Evolutionary conservation across 2,113 vertebrate genomes (phyloP).

Genomic region (Falcunculus frontatus): DNA sequence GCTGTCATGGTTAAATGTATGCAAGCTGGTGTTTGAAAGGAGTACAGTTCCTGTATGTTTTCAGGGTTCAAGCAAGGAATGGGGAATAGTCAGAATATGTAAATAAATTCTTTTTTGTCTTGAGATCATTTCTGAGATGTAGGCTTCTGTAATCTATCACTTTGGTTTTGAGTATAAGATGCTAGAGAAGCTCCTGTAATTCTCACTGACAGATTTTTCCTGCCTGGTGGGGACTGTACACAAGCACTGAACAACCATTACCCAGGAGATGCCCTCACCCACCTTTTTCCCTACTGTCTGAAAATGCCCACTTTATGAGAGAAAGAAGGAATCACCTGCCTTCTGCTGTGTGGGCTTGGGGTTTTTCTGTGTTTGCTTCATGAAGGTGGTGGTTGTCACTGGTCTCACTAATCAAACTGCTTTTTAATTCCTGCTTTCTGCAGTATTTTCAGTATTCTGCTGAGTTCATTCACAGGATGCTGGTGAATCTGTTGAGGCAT

Average conservation of each 20-base stretch:
- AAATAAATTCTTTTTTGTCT: not conserved
- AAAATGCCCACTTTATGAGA: not conserved
- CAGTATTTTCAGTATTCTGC: not conserved
- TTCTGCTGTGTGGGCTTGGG: not conserved
- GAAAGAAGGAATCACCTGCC: not conserved
- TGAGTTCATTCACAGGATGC: not conserved
- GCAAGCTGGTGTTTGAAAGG: not conserved
- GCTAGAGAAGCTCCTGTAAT: not conserved
- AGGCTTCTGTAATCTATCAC: not conserved
- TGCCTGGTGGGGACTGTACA: not conserved
- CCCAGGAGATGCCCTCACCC: not conserved
- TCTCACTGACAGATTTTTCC: not conserved
- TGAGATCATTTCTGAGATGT: not conserved
- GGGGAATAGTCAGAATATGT: not conserved
- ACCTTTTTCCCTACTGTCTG: not conserved
- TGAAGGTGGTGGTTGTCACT: not conserved
- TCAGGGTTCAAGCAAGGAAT: not conserved
- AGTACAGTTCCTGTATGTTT: not conserved
- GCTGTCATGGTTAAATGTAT: not conserved
- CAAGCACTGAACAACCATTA: not conserved
- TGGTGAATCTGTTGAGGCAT: not conserved
- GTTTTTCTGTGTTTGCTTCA: not conserved
- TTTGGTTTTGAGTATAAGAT: not conserved
- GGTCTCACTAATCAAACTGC: not conserved
- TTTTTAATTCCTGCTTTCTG: not conserved